Percentiles rank a stretch among this genome's conserved stretches.
Conservation (phyloP, 1,140 invertebrate species). For the Lepidurus couesii region DNA sequence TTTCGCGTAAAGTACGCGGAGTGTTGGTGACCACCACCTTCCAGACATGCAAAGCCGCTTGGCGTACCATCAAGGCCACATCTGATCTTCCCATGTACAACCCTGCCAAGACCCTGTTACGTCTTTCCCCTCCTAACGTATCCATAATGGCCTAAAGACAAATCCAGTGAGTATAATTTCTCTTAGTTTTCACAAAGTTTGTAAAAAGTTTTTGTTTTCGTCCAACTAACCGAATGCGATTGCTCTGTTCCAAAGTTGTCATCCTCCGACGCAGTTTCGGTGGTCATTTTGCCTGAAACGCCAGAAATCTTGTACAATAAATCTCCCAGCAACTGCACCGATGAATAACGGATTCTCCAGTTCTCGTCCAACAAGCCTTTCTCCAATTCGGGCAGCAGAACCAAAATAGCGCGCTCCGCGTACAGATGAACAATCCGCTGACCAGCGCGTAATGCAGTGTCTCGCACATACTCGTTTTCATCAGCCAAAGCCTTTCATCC, state of each 20-base stretch:
- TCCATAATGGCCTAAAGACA: slow-evolving; percentile 69
- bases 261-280: slow-evolving; percentile 94
- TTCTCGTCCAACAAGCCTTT: slow-evolving; percentile 92
- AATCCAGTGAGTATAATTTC: background rate
- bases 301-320: slow-evolving; percentile 94
- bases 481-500: slow-evolving; percentile 76
- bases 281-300: slow-evolving; percentile 97
- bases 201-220: too few relatives aligned
- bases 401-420: slow-evolving; percentile 88
- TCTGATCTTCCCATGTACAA: slow-evolving; percentile 97
- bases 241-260: slow-evolving; percentile 98
- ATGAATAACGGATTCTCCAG: slow-evolving; percentile 95
- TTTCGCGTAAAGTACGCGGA: slow-evolving; percentile 91
- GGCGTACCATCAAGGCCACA: slow-evolving; percentile 91
- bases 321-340: slow-evolving; percentile 93
- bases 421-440: slow-evolving; percentile 95
- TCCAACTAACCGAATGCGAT: slow-evolving; percentile 59
- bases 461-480: slow-evolving; percentile 97
- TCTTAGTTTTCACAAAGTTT: too few relatives aligned
- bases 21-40: slow-evolving; percentile 95
- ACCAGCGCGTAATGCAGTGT: slow-evolving; percentile 92
- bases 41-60: slow-evolving; percentile 96
- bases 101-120: slow-evolving; percentile 89
- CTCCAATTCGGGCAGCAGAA: slow-evolving; percentile 90
- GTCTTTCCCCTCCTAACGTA: slow-evolving; percentile 75